Evolutionary conservation across 1,140 invertebrate genomes (phyloP).

Genomic region (Zaprionus ghesquierei): DNA sequence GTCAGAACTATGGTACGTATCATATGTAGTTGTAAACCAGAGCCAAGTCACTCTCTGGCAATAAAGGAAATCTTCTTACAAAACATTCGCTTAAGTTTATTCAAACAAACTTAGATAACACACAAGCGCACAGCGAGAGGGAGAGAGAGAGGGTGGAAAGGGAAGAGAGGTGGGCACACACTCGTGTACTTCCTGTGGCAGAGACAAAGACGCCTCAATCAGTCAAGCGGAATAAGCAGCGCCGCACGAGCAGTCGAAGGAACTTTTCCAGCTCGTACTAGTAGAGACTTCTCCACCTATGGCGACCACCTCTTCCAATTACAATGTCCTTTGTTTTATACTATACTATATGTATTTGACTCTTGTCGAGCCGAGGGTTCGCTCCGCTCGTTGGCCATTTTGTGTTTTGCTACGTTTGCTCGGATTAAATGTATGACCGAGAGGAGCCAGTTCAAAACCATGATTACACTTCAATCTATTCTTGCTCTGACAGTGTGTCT

Average conservation of each 20-base stretch:
- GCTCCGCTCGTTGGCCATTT: conserved; percentile 72
- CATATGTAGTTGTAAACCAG: conserved; percentile 65
- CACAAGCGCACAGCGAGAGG: conserved; percentile 21
- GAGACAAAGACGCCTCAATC: conserved; percentile 76
- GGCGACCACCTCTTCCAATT: conserved; percentile 52
- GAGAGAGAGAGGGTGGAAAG: not conserved
- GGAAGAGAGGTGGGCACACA: not conserved
- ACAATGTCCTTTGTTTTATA: conserved; percentile 76
- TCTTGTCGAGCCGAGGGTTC: conserved; percentile 35
- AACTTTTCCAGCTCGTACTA: conserved; percentile 46
- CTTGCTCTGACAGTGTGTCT: conserved; percentile 45
- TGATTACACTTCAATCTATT: conserved; percentile 82
- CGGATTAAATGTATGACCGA: conserved; percentile 78
- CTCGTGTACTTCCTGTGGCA: conserved; percentile 45
- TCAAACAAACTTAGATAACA: conserved; percentile 80
- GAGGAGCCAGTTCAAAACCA: conserved; percentile 75
- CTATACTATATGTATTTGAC: conserved; percentile 36
- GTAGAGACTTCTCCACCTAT: not conserved
- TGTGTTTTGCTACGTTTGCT: conserved; percentile 74
- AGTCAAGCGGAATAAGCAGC: conserved; percentile 80
- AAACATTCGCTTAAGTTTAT: conserved; percentile 81
- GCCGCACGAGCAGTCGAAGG: conserved; percentile 61
- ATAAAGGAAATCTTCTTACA: conserved; percentile 81
- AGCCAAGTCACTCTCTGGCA: conserved; percentile 66
- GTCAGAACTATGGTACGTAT: conserved; percentile 6